Evolutionary conservation across 2,888 invertebrate species (phyloP).

Genomic region (Polyommatus iphigenia): DNA sequence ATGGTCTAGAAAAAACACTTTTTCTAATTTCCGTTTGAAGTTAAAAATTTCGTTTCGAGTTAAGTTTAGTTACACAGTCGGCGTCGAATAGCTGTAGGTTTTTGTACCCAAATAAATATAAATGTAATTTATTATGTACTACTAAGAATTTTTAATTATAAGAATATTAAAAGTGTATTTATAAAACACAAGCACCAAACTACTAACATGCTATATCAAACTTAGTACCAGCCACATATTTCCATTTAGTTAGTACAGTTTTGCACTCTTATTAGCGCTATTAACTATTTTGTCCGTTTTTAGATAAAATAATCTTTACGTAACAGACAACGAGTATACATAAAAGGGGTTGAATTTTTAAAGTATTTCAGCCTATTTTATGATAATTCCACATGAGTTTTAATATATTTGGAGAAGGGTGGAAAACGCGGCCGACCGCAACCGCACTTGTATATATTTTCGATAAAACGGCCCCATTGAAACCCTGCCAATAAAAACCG

Average conservation of each 20-base stretch:
- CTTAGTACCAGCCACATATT: no score
- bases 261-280: no score
- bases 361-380: background rate
- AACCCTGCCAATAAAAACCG: conserved; percentile 28
- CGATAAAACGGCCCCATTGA: conserved; percentile 23
- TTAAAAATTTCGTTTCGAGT: background rate
- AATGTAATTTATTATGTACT: background rate
- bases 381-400: background rate
- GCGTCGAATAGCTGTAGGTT: background rate
- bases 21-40: conserved; percentile 15
- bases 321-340: no score
- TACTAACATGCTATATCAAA: no score
- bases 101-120: background rate
- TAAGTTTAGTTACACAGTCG: background rate
- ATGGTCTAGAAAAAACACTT: conserved; percentile 19
- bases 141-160: background rate
- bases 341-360: no score
- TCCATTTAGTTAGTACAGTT: no score
- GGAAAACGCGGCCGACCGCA: conserved; percentile 21
- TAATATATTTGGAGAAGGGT: conserved; percentile 24
- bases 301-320: no score
- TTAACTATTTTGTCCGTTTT: no score
- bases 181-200: no score
- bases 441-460: conserved; percentile 29
- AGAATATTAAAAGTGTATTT: no score